Conservation (phyloP, 53 echinoderm and acorn worm species). For the Pentamera pediparva region DNA sequence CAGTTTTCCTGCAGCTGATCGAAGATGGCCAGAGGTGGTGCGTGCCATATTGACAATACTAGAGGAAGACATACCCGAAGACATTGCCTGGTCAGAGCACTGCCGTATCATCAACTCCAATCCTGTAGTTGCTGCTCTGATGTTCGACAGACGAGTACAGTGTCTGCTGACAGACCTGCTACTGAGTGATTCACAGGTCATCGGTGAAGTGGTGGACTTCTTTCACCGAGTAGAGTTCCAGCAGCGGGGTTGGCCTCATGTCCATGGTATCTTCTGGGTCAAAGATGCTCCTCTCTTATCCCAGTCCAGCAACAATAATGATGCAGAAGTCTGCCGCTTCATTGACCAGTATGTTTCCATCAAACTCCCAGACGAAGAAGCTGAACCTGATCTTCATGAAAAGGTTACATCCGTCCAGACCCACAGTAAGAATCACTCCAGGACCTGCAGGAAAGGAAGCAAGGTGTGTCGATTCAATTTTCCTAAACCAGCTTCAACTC, state of each 20-base stretch:
- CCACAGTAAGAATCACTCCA: conserved; percentile 16
- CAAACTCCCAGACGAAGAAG: background rate
- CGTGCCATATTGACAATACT: conserved; percentile 34
- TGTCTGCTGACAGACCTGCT: background rate
- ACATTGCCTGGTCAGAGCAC: conserved; percentile 49
- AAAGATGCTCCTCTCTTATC: conserved; percentile 18
- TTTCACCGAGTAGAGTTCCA: conserved; percentile 20
- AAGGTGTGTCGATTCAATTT: background rate
- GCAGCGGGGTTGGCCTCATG: conserved; percentile 2
- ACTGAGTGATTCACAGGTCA: background rate
- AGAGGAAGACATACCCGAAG: conserved; percentile 29
- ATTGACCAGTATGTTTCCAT: conserved; percentile 6
- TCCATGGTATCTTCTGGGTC: conserved; percentile 11
- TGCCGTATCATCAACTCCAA: conserved; percentile 40
- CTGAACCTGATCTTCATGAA: background rate
- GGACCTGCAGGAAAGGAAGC: conserved; percentile 35
- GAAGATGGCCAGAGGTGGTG: conserved; percentile 47
- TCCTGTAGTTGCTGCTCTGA: background rate
- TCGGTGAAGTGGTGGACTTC: conserved; percentile 36
- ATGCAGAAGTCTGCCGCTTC: background rate
- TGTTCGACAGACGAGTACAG: conserved; percentile 8
- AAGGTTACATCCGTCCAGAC: background rate
- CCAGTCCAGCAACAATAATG: too few species aligned
- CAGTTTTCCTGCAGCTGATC: conserved; percentile 51
- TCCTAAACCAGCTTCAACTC: background rate